Conservation (phyloP, 2,113 vertebrate genomes). For the Lagopus muta region DNA sequence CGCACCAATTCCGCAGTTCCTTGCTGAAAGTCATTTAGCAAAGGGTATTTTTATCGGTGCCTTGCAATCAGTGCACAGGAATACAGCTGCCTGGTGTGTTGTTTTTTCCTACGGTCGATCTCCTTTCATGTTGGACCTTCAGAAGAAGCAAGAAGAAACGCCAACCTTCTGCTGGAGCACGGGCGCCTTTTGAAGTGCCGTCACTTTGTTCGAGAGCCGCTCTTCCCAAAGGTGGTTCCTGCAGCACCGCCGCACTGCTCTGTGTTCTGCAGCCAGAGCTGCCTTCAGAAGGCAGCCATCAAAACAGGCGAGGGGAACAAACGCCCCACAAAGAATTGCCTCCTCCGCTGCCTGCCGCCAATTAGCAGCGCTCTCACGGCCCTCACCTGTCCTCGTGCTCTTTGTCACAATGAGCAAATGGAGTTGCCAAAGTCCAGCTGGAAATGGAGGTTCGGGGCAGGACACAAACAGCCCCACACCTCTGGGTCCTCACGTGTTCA, state of each 20-base stretch:
- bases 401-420: background rate
- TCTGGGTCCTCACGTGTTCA: too few species aligned
- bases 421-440: too few species aligned
- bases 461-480: too few species aligned
- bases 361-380: rapidly evolving
- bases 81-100: background rate
- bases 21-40: background rate
- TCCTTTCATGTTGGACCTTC: slow-evolving; percentile 39
- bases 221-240: background rate
- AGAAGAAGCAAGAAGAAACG: background rate
- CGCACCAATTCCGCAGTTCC: background rate
- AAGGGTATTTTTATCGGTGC: slow-evolving; percentile 6
- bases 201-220: slow-evolving; percentile 16
- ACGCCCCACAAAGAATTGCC: background rate
- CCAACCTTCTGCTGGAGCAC: background rate
- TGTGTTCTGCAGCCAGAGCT: slow-evolving; percentile 33
- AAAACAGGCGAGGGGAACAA: background rate
- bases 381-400: rapidly evolving
- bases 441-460: background rate
- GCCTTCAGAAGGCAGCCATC: background rate
- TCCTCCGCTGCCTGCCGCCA: background rate
- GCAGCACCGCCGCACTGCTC: background rate
- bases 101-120: background rate
- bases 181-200: slow-evolving; percentile 35
- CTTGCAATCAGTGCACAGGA: slow-evolving; percentile 6